phyloP scores from a whole-genome alignment of 1,140 invertebrate species.

The Lordiphosa stackelbergi region DNA sequence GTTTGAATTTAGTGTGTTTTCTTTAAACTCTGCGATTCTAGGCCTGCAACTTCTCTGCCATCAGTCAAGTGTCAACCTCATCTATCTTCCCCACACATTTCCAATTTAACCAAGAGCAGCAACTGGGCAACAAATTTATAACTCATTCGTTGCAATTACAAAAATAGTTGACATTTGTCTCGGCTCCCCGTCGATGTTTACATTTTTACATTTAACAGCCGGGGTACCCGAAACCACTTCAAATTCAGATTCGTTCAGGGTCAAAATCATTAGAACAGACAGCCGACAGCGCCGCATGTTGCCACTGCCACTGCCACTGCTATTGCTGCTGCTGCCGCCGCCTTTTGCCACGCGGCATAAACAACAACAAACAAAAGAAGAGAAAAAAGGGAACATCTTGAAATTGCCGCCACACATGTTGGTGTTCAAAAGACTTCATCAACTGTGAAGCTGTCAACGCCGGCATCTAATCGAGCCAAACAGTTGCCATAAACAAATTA shows the following conservation, averaged over 20 bases:
- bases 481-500: slow-evolving; percentile 50
- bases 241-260: slow-evolving; percentile 40
- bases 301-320: background rate
- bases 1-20: too few relatives aligned
- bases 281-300: slow-evolving; percentile 22
- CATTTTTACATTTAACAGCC: slow-evolving; percentile 1
- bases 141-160: slow-evolving; percentile 27
- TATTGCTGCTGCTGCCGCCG: too few relatives aligned
- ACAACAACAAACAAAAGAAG: slow-evolving; percentile 11
- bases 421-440: slow-evolving; percentile 38
- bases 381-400: slow-evolving; percentile 1
- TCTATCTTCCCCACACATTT: background rate
- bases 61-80: slow-evolving; percentile 8
- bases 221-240: slow-evolving; percentile 36
- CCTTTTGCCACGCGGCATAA: slow-evolving; percentile 25
- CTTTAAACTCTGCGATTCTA: too few relatives aligned
- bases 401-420: slow-evolving; percentile 39
- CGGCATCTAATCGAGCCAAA: slow-evolving; percentile 35
- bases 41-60: background rate
- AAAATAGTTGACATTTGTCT: slow-evolving; percentile 25
- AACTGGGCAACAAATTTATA: slow-evolving; percentile 24
- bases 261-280: slow-evolving; percentile 51
- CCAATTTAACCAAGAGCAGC: slow-evolving; percentile 11
- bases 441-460: slow-evolving; percentile 48
- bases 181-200: slow-evolving; percentile 26